phyloP scores from a whole-genome alignment of 2,797 vertebrate genomes.

The Arnoldichthys spilopterus region DNA sequence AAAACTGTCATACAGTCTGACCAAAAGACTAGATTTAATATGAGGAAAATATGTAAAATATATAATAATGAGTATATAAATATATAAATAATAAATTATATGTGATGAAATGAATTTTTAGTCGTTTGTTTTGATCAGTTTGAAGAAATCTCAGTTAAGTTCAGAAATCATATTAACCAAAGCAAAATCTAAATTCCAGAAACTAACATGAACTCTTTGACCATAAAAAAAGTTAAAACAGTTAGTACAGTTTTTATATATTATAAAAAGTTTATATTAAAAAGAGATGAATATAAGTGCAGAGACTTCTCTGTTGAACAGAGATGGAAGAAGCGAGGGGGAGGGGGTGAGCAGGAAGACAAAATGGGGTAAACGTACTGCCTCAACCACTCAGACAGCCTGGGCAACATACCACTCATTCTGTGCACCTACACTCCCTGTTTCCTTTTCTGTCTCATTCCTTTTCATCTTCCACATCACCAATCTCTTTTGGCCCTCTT shows the following conservation, averaged over 20 bases:
- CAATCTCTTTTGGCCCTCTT: neutral
- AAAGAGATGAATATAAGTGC: neutral
- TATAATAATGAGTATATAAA: too few species aligned
- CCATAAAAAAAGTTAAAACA: neutral
- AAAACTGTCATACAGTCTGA: neutral
- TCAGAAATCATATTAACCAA: too few species aligned
- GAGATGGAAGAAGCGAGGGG: constrained; percentile 9
- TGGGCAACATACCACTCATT: constrained; percentile 71
- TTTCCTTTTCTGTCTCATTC: constrained; percentile 33
- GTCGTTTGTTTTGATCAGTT: neutral
- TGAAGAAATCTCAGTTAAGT: too few species aligned
- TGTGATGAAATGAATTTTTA: neutral
- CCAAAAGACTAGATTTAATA: neutral
- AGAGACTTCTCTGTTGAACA: neutral
- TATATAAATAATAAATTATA: too few species aligned
- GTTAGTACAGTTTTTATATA: neutral
- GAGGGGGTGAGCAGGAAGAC: constrained; percentile 32
- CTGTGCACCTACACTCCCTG: constrained; percentile 56
- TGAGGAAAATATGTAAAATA: neutral
- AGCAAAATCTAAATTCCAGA: too few species aligned
- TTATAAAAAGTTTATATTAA: neutral
- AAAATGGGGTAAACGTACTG: constrained; percentile 50
- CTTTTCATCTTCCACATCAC: constrained; percentile 30
- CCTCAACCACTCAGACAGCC: constrained; percentile 71
- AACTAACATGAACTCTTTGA: too few species aligned